phyloP scores from a whole-genome alignment of 2,888 invertebrate species.

The Chouioia cunea region DNA sequence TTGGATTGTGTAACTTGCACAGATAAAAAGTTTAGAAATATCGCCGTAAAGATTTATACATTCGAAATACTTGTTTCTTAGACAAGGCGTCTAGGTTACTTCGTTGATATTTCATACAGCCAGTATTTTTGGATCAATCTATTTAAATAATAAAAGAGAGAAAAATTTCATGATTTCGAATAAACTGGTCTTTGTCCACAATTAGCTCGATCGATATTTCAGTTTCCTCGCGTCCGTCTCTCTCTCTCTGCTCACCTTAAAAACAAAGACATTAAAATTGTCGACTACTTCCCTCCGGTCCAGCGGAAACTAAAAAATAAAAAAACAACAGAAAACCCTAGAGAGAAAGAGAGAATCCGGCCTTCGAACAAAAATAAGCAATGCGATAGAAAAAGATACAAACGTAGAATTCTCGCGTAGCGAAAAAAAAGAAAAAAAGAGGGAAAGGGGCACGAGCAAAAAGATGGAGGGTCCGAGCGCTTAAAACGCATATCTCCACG shows the following conservation, averaged over 20 bases:
- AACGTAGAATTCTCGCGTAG: not conserved
- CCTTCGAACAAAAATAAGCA: conserved; percentile 27
- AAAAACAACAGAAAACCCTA: not conserved
- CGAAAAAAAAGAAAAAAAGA: not conserved
- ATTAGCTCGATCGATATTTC: too few relatives aligned
- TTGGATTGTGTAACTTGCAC: not conserved
- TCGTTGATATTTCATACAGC: too few relatives aligned
- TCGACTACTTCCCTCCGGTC: not conserved
- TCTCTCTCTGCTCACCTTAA: not conserved
- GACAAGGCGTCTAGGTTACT: too few relatives aligned
- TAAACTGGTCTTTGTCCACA: too few relatives aligned
- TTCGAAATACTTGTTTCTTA: too few relatives aligned
- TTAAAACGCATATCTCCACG: not conserved
- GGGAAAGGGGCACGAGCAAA: not conserved
- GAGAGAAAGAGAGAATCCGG: not conserved
- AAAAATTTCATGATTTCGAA: too few relatives aligned
- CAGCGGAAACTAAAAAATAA: not conserved
- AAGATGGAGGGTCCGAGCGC: conserved; percentile 35
- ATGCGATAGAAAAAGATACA: not conserved
- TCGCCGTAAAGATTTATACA: too few relatives aligned
- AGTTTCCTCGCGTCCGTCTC: conserved; percentile 9
- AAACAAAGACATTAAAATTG: conserved; percentile 2
- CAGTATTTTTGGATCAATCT: too few relatives aligned
- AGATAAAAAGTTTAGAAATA: conserved; percentile 31
- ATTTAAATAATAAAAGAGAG: too few relatives aligned